phyloP scores from a whole-genome alignment of 2,797 vertebrate species.

The Parauchenoglanis punctatus region DNA sequence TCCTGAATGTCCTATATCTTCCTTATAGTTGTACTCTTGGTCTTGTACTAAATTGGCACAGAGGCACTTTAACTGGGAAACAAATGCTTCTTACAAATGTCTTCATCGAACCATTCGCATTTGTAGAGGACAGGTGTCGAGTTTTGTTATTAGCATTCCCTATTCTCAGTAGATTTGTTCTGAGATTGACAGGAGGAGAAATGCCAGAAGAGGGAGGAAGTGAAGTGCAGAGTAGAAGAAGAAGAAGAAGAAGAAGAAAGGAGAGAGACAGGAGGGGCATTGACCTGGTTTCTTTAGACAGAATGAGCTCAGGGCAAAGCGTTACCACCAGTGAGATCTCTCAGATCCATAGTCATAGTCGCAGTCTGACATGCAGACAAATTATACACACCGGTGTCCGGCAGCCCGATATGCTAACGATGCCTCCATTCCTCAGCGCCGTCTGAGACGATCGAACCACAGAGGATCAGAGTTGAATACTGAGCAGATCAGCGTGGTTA shows the following conservation, averaged over 20 bases:
- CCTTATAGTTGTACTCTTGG: constrained; percentile 66
- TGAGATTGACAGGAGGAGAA: constrained; percentile 51
- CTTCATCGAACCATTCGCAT: neutral
- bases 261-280: constrained; percentile 47
- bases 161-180: constrained; percentile 33
- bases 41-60: constrained; percentile 41
- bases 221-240: neutral
- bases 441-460: neutral
- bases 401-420: neutral
- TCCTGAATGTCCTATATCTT: constrained; percentile 62
- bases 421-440: neutral
- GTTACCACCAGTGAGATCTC: constrained; percentile 53
- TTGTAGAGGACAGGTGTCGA: constrained; percentile 11
- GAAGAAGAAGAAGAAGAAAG: constrained; percentile 15
- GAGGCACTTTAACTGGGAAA: constrained; percentile 61
- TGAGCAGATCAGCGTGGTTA: constrained; percentile 7
- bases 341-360: constrained; percentile 37
- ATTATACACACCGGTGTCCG: constrained; percentile 34
- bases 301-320: constrained; percentile 74
- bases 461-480: constrained; percentile 8
- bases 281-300: constrained; percentile 78
- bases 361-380: constrained; percentile 41
- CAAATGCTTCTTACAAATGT: constrained; percentile 54
- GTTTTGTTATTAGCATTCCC: constrained; percentile 40
- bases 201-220: neutral